Base-by-base conservation (phyloP, 1,140 invertebrate genomes). In the Trachymyrmex cornetzi region DNA sequence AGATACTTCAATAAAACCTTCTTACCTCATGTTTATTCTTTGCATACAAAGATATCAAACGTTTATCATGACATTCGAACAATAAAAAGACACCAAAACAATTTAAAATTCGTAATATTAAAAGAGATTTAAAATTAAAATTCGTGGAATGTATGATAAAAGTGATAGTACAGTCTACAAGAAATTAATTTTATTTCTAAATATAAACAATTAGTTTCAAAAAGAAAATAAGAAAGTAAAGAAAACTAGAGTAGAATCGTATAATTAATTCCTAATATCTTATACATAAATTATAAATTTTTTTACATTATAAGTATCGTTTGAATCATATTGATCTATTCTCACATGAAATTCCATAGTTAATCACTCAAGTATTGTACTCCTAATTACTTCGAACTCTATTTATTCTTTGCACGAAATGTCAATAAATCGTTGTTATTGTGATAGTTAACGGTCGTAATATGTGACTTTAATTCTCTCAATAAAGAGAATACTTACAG, bases 401-500 rank as follows among this genome's bases (percentile, higher is more conserved):
- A 67, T 11, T 27, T n/a, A 44, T 69, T 44, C 14, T 79, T 57
- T 6, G 19, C 19, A 44, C 53, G 4, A 12, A 44, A 55, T 55
- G 14, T 5, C 38, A 44, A 77, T 69, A 48, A 66, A 50, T 81
- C 34, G 11, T 59, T 66, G 48, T 69, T 85, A 71, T 88, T 57
- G 19, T 11, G 27, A 27, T 27, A 66, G 19, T 66, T 74, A 75
- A 85, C 55, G 34, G 38, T 64, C 48, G 1, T 55, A 24, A 69
- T 50, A 90, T 69, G 19, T 66, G 59, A 48, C 30, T 84, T 79
- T 34, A 30, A 88, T 77, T 48, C 22, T 50, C 38, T 48, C 38
- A 48, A 69, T 24, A 63, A 66, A 61, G 71, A 67, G 72, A 67
- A 86, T 86, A 67, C 77, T 69, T 14, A 38, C 14, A 11, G 19